These are phyloP conservation scores for Grapholita molesta DNA, from an alignment of 1,140 invertebrate species.

Conservation along the genomic window DNA sequence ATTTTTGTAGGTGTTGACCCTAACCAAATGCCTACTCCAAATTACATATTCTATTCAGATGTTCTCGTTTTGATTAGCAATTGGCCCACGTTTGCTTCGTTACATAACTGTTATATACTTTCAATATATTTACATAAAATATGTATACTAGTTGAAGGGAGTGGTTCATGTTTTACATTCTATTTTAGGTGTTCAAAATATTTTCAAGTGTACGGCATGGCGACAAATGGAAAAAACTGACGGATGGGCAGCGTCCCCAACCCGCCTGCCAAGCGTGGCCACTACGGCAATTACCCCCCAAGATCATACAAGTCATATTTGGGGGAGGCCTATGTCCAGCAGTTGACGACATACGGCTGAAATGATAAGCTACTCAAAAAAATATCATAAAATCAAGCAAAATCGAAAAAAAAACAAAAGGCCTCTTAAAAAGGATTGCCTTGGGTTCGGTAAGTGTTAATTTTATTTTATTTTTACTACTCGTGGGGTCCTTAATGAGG, in stretches of 20 bases:
- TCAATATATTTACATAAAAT: not conserved
- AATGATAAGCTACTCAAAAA: too few relatives aligned
- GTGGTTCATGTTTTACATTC: not conserved
- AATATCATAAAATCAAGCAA: too few relatives aligned
- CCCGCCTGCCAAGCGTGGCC: too few relatives aligned
- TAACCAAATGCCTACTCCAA: not conserved
- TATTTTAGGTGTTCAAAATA: not conserved
- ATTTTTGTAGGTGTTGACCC: not conserved
- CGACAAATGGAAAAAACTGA: too few relatives aligned
- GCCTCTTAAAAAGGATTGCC: slow-evolving; percentile 3
- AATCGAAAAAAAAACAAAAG: too few relatives aligned
- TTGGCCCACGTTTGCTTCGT: not conserved
- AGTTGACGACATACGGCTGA: too few relatives aligned
- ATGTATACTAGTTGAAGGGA: not conserved
- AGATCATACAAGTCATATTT: too few relatives aligned
- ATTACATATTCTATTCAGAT: not conserved
- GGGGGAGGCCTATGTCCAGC: too few relatives aligned
- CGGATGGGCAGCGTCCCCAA: too few relatives aligned
- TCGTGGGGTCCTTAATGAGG: not conserved
- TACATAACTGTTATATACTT: not conserved
- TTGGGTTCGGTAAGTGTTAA: slow-evolving; percentile 9
- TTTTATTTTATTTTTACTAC: slow-evolving; percentile 12
- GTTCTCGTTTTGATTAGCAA: not conserved
- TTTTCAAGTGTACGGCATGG: not conserved
- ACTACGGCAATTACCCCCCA: too few relatives aligned